These are phyloP conservation scores for Toxonevra muliebris DNA, from an alignment of 2,888 invertebrate genomes.

Conservation along the genomic window DNA sequence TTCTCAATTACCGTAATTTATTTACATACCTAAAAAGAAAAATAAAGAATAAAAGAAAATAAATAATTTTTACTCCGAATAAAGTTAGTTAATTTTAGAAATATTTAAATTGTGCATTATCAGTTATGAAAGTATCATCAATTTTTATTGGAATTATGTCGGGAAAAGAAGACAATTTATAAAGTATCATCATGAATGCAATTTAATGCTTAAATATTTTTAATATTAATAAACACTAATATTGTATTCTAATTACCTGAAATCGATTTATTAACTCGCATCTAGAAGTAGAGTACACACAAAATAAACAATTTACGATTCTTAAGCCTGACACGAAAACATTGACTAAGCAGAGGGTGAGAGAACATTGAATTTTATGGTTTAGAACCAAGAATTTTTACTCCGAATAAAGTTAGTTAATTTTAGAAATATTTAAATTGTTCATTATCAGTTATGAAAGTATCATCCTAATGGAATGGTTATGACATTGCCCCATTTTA, in stretches of 20 bases:
- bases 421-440: background rate
- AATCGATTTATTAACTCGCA: background rate
- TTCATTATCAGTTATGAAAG: constrained; percentile 16
- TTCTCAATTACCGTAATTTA: too few species aligned
- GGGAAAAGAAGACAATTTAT: constrained; percentile 45
- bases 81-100: background rate
- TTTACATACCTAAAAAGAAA: constrained; percentile 34
- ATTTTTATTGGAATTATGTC: constrained; percentile 37
- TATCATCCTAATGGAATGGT: constrained; percentile 32
- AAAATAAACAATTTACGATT: too few species aligned
- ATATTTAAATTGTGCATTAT: background rate
- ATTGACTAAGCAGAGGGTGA: too few species aligned
- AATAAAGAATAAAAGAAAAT: constrained; percentile 3
- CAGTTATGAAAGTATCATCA: constrained; percentile 38
- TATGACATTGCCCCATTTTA: too few species aligned
- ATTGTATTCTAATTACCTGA: constrained; percentile 17
- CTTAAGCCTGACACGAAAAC: too few species aligned
- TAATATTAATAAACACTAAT: background rate
- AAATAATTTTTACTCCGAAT: background rate
- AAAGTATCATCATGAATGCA: constrained; percentile 33
- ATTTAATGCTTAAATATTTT: background rate
- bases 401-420: background rate
- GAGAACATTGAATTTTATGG: too few species aligned
- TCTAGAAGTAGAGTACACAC: background rate
- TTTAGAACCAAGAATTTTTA: too few species aligned